phyloP scores from a whole-genome alignment of 2,797 vertebrate genomes.

The Leptodactylus fallax region DNA sequence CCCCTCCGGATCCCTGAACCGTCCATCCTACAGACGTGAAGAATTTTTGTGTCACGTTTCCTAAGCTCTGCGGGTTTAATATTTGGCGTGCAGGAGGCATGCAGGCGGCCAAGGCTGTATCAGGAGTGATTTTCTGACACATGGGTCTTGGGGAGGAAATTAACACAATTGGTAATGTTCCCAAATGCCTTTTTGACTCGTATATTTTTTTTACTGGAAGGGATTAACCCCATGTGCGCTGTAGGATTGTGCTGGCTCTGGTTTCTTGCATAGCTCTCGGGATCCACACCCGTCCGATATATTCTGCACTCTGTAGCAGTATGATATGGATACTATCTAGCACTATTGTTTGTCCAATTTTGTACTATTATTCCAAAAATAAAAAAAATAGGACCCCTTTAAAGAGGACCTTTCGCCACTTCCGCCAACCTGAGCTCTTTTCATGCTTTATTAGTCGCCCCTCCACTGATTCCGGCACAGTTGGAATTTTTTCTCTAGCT shows the following conservation, averaged over 20 bases:
- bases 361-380: background rate
- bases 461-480: too few species aligned
- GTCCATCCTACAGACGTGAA: slow-evolving; percentile 73
- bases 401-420: too few species aligned
- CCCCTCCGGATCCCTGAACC: slow-evolving; percentile 73
- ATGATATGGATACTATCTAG: background rate
- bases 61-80: slow-evolving; percentile 69
- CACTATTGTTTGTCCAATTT: background rate
- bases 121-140: slow-evolving; percentile 46
- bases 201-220: background rate
- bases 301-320: too few species aligned
- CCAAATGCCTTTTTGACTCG: slow-evolving; percentile 40
- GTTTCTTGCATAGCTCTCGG: too few species aligned
- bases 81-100: slow-evolving; percentile 67
- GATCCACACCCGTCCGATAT: too few species aligned
- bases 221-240: slow-evolving; percentile 35
- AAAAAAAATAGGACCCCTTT: too few species aligned
- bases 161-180: slow-evolving; percentile 52
- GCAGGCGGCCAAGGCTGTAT: slow-evolving; percentile 62
- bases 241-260: too few species aligned
- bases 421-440: too few species aligned
- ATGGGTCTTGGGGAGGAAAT: slow-evolving; percentile 51
- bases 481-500: too few species aligned
- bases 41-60: slow-evolving; percentile 76
- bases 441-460: too few species aligned